Percentiles rank a stretch among this genome's conserved stretches.
phyloP scores from a whole-genome alignment of 2,797 vertebrate species.

The Eptatretus atami region DNA sequence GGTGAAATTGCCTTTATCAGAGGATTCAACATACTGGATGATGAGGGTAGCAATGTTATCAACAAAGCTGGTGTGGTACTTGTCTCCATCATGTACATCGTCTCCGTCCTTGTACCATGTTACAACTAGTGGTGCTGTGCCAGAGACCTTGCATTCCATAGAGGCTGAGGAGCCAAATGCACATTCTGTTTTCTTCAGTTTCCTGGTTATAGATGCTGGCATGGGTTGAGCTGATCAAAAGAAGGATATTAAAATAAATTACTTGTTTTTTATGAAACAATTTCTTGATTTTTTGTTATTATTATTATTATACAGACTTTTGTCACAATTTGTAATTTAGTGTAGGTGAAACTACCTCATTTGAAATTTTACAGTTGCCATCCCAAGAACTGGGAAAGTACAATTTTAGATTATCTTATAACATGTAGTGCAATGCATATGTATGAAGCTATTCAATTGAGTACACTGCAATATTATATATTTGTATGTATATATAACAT shows the following conservation, averaged over 20 bases:
- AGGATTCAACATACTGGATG: constrained; percentile 35
- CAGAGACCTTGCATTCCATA: constrained; percentile 68
- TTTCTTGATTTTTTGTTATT: not conserved
- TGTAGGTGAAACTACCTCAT: too few relatives aligned
- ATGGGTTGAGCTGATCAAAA: constrained; percentile 54
- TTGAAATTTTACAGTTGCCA: too few relatives aligned
- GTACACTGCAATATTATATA: too few relatives aligned
- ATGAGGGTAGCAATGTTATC: constrained; percentile 45
- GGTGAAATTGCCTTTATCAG: constrained; percentile 44
- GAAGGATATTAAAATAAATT: not conserved
- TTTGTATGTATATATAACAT: too few relatives aligned
- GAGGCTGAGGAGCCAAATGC: constrained; percentile 24
- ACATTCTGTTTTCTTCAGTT: constrained; percentile 49
- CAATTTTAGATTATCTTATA: too few relatives aligned
- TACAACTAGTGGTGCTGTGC: constrained; percentile 65
- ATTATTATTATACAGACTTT: too few relatives aligned
- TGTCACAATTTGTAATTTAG: too few relatives aligned
- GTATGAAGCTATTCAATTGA: too few relatives aligned
- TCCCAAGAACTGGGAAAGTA: too few relatives aligned
- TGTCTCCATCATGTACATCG: constrained; percentile 29
- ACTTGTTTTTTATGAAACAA: not conserved
- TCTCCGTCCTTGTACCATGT: constrained; percentile 68
- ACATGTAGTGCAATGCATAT: too few relatives aligned
- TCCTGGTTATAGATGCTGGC: constrained; percentile 63
- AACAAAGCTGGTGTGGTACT: constrained; percentile 36